Conservation (phyloP, 2,797 vertebrate genomes). For the Sebastes taczanowskii region DNA sequence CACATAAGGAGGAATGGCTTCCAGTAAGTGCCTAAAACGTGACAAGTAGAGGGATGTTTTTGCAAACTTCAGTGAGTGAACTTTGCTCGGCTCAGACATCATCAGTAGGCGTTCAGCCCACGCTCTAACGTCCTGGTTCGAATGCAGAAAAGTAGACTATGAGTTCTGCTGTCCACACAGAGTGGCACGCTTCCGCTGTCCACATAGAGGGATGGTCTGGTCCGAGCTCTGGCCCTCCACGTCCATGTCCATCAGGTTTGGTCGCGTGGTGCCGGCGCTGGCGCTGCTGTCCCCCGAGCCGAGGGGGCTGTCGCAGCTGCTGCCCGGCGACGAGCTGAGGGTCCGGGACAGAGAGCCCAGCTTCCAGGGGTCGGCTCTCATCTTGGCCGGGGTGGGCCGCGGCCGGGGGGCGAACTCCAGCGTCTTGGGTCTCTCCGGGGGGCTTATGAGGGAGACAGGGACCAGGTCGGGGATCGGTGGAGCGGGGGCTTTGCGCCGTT, state of each 20-base stretch:
- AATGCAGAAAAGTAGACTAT: conserved; percentile 44
- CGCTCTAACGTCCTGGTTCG: background rate
- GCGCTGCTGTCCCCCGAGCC: conserved; percentile 78
- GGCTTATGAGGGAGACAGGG: conserved; percentile 60
- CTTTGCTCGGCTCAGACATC: conserved; percentile 62
- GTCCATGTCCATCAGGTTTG: conserved; percentile 91
- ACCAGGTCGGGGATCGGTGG: conserved; percentile 56
- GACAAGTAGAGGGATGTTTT: conserved; percentile 31
- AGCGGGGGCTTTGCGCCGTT: conserved; percentile 80
- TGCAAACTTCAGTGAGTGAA: conserved; percentile 48
- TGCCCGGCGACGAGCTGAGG: conserved; percentile 86
- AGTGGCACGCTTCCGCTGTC: conserved; percentile 61
- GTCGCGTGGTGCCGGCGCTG: conserved; percentile 43
- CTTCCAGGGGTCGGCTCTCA: conserved; percentile 88
- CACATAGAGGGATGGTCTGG: conserved; percentile 88
- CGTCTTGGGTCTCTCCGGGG: conserved; percentile 88
- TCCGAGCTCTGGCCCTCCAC: conserved; percentile 90
- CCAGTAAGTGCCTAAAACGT: conserved; percentile 25
- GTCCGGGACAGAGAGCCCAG: conserved; percentile 87
- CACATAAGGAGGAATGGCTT: conserved; percentile 33
- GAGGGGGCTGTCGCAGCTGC: conserved; percentile 85
- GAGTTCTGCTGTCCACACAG: conserved; percentile 79
- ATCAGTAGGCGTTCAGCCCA: conserved; percentile 29
- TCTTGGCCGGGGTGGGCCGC: conserved; percentile 84
- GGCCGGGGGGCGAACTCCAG: conserved; percentile 90